Base-by-base conservation (phyloP, 2,113 vertebrate species). In the Laticauda colubrina region DNA sequence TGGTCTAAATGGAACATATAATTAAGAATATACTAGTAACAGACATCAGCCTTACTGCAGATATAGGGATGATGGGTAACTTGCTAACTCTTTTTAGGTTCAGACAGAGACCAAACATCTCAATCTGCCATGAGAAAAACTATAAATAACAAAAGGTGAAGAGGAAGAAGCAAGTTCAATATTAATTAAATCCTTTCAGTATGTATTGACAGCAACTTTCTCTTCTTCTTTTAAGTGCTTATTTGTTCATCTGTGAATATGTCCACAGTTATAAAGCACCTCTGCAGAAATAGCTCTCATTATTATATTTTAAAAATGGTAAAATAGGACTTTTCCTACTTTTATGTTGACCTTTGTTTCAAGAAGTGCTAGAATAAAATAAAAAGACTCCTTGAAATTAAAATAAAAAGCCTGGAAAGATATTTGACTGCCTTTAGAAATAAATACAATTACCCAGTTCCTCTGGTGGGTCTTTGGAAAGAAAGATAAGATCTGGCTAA, bases 141-240 rank as follows among this genome's bases (percentile, higher is more conserved):
- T 90, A 94, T 95, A 93, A 96, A 96, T 85, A 21, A 90, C 5
- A 21, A 54, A 59, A 69, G 95, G 45, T 51, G 51, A 2, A 90
- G 89, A 59, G 87, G 92, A 87, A 97, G 11, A 87, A 75, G 48
- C 86, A 93, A 94, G 91, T 93, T 95, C 95, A 94, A 94, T 90
- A 90, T 94, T 94, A 96, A 97, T 94, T 94, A 94, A 94, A 89
- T 92, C 55, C 69, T 92, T 87, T 57, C 95, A 94, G 93, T 89
- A 90, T 87, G 51, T 92, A 92, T 96, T 95, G 96, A 97, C 91
- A 95, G 89, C 95, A 96, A 89, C 2, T 43, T 53, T 55, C 48
- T 48, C 85, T 89, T 55, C 61, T 2, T 14, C 48, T 64, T 45
- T 14, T 94, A 81, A 94, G 64, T 0, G 93, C 48, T 93, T 51